Evolutionary conservation across 2,888 invertebrate genomes (phyloP), one percentile per base, ranked within the genome.

Genomic region (Steromphala cineraria): DNA sequence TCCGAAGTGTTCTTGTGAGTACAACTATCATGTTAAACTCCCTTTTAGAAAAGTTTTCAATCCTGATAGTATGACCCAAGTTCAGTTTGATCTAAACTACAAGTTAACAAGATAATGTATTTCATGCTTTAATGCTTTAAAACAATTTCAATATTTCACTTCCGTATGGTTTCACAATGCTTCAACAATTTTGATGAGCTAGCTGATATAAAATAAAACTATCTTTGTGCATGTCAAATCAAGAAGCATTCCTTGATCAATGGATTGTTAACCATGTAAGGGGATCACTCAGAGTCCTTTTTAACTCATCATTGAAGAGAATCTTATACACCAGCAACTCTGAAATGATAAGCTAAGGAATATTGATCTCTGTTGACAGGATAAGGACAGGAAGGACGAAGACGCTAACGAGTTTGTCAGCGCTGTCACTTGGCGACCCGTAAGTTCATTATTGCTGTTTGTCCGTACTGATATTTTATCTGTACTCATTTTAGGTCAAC

Each of bases 381-480:
- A 96, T 83, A 95, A 95, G 86, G 96, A 96, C 84, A 95, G 96
- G 90, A 95, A 96, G 55, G 97, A 97, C 88, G 97, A 97, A 89
- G 97, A 97, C 81, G 95, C 96, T 1, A 96, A 96, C 86, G 98
- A 98, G 94, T 98, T 98, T 94, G 98, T 98, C 75, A 98, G 98
- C 17, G 98, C 98, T 0, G 98, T 98, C 7, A 98, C 98, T 92
- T 98, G 98, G 98, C 95, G 97, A 85, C 96, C 93, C 78, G 94
- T 94, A 87, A 91, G 91, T 87, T 53, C 2, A 17, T 15, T 31
- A 24, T n/a, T 5, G 7, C 40, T 10, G 17, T n/a, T n/a, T 17
- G 31, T 17, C n/a, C 62, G 8, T 36, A n/a, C 17, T 15, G 36
- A 36, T 36, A 2, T 7, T 36, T 4, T 2, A 36, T 7, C 36